Base-by-base conservation (phyloP, 2,888 invertebrate genomes). In the Melanophora roralis region DNA sequence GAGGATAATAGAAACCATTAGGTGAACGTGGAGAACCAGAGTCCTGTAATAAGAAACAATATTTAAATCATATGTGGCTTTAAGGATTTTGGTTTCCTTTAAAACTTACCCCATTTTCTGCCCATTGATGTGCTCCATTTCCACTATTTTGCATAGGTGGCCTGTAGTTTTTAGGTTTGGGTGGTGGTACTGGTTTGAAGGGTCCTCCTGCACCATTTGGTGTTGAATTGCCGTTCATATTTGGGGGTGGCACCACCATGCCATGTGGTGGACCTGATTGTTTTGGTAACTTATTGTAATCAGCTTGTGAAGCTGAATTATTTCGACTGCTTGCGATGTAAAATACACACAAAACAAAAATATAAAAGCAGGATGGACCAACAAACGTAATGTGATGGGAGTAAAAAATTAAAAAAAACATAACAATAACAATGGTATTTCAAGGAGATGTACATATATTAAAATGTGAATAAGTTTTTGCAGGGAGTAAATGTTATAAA, bases 161-260 rank as follows among this genome's bases (percentile, higher is more conserved):
- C 49, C 96, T 93, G 89, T 97, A 97, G 90, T 97, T 96, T 88
- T 97, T 97, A 53, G 97, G 97, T 87, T 97, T 97, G 8, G 97
- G 97, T 32, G 97, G 97, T 45, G 97, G 97, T 68, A 97, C 94
- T 0, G 97, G 97, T 89, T 97, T 97, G 90, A 96, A 96, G 1
- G 92, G 91, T 21, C 89, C 88, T 75, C 89, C 89, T 72, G 86
- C 84, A 86, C 87, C 87, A 80, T 86, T 89, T 79, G 84, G 87
- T 81, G 86, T 87, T 64, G 84, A 86, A 62, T 84, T 87, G 47
- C 84, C 81, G 64, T 84, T 85, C 59, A 90, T 90, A 9, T 89
- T 85, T 47, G 87, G 85, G 14, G 86, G 83, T 34, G 86, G 86
- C 32, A 85, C 87, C 64, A 85, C 84, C 68, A 85, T 84, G 9